These are phyloP conservation scores for Bombus affinis DNA, from an alignment of 1,140 invertebrate species.

Conservation along the genomic window DNA sequence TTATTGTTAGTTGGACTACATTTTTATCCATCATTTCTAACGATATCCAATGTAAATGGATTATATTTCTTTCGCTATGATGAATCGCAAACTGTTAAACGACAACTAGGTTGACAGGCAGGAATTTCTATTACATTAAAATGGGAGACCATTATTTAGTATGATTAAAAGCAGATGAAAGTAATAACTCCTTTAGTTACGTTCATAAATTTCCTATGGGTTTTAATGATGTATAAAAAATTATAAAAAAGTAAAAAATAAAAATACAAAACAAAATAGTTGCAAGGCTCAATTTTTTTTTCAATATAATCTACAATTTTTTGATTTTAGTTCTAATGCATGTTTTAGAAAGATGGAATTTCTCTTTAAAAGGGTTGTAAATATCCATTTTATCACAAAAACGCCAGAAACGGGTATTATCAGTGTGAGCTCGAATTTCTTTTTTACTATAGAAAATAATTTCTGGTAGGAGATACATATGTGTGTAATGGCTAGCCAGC, in stretches of 20 bases:
- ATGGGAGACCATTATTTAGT: neutral
- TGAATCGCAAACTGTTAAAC: neutral
- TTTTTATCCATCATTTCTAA: slow-evolving; percentile 1
- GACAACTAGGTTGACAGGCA: neutral
- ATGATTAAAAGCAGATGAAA: neutral
- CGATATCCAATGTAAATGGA: neutral
- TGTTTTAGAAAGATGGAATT: neutral
- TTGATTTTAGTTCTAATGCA: neutral
- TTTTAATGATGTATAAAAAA: neutral
- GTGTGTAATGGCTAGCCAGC: neutral
- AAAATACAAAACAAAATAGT: neutral
- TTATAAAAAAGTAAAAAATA: neutral
- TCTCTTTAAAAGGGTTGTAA: neutral
- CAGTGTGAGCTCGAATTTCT: neutral
- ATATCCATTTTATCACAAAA: slow-evolving; percentile 17
- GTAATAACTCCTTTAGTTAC: neutral
- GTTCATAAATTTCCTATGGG: neutral
- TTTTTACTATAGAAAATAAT: slow-evolving; percentile 5
- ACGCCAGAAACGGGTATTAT: neutral
- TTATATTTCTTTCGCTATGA: neutral
- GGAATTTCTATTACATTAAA: neutral
- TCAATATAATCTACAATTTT: neutral
- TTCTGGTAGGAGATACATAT: slow-evolving; percentile 18
- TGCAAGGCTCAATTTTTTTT: neutral
- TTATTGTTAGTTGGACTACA: slow-evolving; percentile 4